Evolutionary conservation across 2,888 invertebrate genomes (phyloP), one percentile per base, ranked within the genome.

Genomic region (Branchipolynoe longqiensis): DNA sequence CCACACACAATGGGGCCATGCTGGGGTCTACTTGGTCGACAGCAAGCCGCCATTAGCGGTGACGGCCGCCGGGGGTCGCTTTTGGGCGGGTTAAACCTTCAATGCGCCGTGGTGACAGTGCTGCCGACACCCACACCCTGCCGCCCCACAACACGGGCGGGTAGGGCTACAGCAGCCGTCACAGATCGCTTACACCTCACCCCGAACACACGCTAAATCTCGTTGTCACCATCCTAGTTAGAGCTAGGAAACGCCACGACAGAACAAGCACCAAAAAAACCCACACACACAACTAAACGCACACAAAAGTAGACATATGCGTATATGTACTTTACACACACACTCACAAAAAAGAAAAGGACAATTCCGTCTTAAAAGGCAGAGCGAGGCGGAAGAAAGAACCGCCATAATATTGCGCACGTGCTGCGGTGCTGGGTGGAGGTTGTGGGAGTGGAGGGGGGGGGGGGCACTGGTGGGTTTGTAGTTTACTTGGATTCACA

Each of bases 1-100:
- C 25, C 14, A 14, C 25, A n/a, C 48, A 73, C 73, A 73, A 73
- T 73, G 38, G 41, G 73, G 25, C 25, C 22, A 36, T 22, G 38
- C 33, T 22, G 78, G 48, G 31, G 48, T n/a, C 54, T 78, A 48
- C 78, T 48, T 78, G 78, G 73, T 22, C 22, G 22, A 40, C 22
- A 14, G 73, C 25, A 22, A 33, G 78, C 25, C 78, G 25, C 78
- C 78, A 78, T 78, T 78, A 78, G 78, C 28, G 54, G 6, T 78
- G 78, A 78, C 78, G 48, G 78, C 12, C 22, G 78, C 78, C n/a
- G 78, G 78, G 78, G 28, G 28, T 22, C 48, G n/a, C 78, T 78
- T 48, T 48, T 78, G 78, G 54, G 41, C 54, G 25, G 78, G 41
- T 41, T 54, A 41, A 69, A 38, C 69, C 48, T 78, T 78, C 78